These are phyloP conservation scores for Nomada ruficornis DNA, from an alignment of 2,888 invertebrate genomes.

Conservation along the genomic window DNA sequence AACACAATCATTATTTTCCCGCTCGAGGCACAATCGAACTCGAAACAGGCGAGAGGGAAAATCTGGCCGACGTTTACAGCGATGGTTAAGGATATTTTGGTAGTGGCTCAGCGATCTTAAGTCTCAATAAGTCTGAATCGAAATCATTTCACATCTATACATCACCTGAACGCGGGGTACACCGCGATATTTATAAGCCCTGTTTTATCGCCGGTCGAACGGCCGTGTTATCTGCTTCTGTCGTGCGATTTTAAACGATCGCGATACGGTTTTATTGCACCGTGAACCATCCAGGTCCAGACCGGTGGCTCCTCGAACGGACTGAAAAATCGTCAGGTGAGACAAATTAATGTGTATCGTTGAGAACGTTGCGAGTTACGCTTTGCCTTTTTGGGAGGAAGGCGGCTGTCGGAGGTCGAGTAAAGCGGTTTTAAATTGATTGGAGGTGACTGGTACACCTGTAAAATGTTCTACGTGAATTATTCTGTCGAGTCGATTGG, in stretches of 20 bases:
- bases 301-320: not conserved
- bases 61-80: not conserved
- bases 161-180: not conserved
- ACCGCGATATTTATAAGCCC: not conserved
- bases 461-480: no score
- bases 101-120: not conserved
- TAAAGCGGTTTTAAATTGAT: not conserved
- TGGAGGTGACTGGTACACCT: no score
- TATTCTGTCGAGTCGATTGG: no score
- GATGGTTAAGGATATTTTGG: not conserved
- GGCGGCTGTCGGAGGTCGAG: not conserved
- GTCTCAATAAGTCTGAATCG: constrained; percentile 21
- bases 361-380: not conserved
- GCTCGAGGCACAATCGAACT: no score
- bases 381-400: not conserved
- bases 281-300: not conserved
- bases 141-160: constrained; percentile 3
- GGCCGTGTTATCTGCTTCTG: constrained; percentile 8
- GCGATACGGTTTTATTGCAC: constrained; percentile 8
- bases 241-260: constrained; percentile 17
- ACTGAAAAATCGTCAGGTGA: not conserved
- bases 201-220: not conserved
- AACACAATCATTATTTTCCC: no score
- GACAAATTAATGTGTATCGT: not conserved
- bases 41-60: no score